Percentiles rank a stretch among this genome's conserved stretches.
phyloP scores from a whole-genome alignment of 2,113 vertebrate genomes.

The Psettodes erumei region DNA sequence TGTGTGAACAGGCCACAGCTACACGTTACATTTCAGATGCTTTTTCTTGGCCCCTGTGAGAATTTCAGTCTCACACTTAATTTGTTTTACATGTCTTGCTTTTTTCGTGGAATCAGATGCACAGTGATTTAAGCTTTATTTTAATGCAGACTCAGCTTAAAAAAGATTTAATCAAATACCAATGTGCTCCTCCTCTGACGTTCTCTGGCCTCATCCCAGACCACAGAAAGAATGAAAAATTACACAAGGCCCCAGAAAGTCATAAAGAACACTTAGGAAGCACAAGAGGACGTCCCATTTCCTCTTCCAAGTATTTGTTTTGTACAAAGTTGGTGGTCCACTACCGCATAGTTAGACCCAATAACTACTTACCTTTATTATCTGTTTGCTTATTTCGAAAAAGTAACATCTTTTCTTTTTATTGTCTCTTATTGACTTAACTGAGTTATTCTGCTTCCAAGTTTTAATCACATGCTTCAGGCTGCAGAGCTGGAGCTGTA shows the following conservation, averaged over 20 bases:
- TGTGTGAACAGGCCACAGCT: constrained; percentile 1
- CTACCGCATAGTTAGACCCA: constrained; percentile 6
- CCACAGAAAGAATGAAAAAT: constrained; percentile 66
- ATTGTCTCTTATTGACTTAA: constrained; percentile 16
- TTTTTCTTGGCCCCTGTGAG: not conserved
- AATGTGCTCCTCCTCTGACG: constrained; percentile 16
- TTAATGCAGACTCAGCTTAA: constrained; percentile 17
- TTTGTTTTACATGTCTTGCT: not conserved
- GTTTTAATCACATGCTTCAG: constrained; percentile 65
- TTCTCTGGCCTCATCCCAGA: constrained; percentile 44
- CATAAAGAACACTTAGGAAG: constrained; percentile 42
- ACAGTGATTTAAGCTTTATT: not conserved
- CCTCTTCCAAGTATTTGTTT: constrained; percentile 46
- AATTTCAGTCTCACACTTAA: constrained; percentile 1
- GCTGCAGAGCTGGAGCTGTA: constrained; percentile 57
- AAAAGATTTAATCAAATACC: constrained; percentile 13
- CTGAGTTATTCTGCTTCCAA: constrained; percentile 21
- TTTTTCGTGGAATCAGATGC: constrained; percentile 29
- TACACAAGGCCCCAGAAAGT: constrained; percentile 46
- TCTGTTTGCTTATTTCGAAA: constrained; percentile 5
- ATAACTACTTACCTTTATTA: not conserved
- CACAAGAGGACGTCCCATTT: constrained; percentile 57
- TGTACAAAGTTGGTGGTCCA: constrained; percentile 53
- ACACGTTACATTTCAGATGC: not conserved
- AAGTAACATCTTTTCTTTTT: not conserved